A percentile compares a stretch with the other conserved stretches of the same genome.
Conservation (phyloP, 2,797 vertebrate genomes). For the Cirrhinus molitorella region DNA sequence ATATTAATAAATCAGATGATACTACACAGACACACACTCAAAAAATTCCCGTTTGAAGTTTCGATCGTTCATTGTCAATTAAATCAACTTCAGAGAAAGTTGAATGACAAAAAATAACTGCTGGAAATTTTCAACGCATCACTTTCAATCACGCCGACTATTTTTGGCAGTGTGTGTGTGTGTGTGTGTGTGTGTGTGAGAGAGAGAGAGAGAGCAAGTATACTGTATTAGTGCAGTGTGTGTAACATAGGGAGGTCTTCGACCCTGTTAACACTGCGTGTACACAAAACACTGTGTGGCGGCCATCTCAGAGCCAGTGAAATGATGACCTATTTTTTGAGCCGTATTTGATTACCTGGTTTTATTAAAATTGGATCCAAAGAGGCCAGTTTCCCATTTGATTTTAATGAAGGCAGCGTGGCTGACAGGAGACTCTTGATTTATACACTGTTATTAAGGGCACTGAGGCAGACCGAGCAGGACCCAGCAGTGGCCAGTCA, state of each 20-base stretch:
- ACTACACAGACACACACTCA: not conserved
- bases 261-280: constrained; percentile 67
- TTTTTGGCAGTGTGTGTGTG: constrained; percentile 16
- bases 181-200: too few species aligned
- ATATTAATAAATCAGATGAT: not conserved
- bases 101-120: not conserved
- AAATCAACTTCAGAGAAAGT: constrained; percentile 32
- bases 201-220: not conserved
- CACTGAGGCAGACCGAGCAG: constrained; percentile 71
- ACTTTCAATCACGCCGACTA: constrained; percentile 13
- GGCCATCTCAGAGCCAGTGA: constrained; percentile 72
- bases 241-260: constrained; percentile 51
- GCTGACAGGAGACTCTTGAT: constrained; percentile 83
- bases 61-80: constrained; percentile 19
- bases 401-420: constrained; percentile 83
- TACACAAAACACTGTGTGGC: constrained; percentile 69
- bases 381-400: constrained; percentile 80
- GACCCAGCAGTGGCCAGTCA: constrained; percentile 60
- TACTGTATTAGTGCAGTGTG: constrained; percentile 24
- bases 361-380: constrained; percentile 85
- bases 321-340: constrained; percentile 80
- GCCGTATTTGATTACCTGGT: constrained; percentile 81
- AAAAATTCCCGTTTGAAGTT: constrained; percentile 23
- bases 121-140: constrained; percentile 20
- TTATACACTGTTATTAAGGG: constrained; percentile 85